Evolutionary conservation across 2,797 vertebrate species (phyloP), one percentile per base, ranked within the genome.

Genomic region (Notoglanidium macrostoma): DNA sequence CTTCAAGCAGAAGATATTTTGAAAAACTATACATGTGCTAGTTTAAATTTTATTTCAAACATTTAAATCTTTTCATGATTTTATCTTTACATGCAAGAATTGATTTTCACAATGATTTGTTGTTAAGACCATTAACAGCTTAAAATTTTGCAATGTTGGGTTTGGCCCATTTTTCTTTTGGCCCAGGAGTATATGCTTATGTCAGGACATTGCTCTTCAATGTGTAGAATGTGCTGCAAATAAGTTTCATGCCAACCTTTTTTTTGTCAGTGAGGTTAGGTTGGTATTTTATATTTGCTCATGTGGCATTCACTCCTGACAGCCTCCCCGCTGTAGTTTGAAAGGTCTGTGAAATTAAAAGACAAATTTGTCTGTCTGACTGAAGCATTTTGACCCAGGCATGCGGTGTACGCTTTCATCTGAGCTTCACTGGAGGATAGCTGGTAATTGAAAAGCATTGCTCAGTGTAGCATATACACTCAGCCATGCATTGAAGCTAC

Each of bases 381-480:
- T 94, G 92, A 93, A 93, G 94, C 93, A 91, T 95, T 95, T 94
- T 94, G 90, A 92, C 86, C 92, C 87, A 91, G 92, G 94, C 93
- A 93, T 94, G 91, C 91, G 90, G 90, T 70, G 88, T 91, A 92
- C 92, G 88, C 94, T 94, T 90, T 90, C 92, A 89, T 79, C 44
- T 86, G 78, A 90, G 92, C 92, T 89, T 84, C 44, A 91, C 87
- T 89, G 55, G 51, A 46, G 32, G 78, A 57, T 23, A 68, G 87
- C 90, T 91, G 94, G 94, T 95, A 95, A 96, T 96, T 95, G 95
- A 95, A 96, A 96, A 95, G 94, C 95, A 94, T 95, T 94, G 94
- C 95, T 95, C 94, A 93, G 94, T 93, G 94, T 95, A 94, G 94
- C 93, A 92, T 94, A 93, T 90, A 94, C 94, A 93, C 93, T 96